phyloP scores from a whole-genome alignment of 2,888 invertebrate species.

The Gari tellinella region DNA sequence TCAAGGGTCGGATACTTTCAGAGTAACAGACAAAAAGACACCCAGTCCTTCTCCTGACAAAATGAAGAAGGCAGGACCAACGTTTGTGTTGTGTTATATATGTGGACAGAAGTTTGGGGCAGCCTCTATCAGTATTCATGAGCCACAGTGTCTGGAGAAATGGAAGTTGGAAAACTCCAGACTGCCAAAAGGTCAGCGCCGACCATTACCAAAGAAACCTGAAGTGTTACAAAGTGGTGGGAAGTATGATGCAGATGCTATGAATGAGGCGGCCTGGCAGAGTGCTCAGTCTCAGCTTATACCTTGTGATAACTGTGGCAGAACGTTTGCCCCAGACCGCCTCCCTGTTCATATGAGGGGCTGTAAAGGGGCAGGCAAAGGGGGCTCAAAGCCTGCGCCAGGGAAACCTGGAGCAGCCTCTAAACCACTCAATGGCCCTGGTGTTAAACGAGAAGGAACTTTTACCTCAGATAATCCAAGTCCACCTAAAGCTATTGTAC shows the following conservation, averaged over 20 bases:
- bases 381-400: conserved; percentile 38
- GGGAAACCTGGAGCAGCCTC: conserved; percentile 9
- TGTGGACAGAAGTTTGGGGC: conserved; percentile 89
- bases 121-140: conserved; percentile 88
- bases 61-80: conserved; percentile 72
- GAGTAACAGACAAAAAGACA: neutral
- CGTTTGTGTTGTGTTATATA: conserved; percentile 87
- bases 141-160: conserved; percentile 89
- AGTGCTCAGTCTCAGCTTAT: conserved; percentile 86
- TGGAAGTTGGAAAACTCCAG: conserved; percentile 87
- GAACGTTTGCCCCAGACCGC: conserved; percentile 89
- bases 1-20: conserved; percentile 3
- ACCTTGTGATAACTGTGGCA: conserved; percentile 88
- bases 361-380: conserved; percentile 82
- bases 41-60: neutral
- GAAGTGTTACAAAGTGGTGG: conserved; percentile 78
- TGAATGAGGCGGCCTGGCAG: conserved; percentile 87
- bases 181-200: conserved; percentile 86
- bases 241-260: conserved; percentile 84
- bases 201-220: conserved; percentile 87
- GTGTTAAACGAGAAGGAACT: conserved; percentile 62
- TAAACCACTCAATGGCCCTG: conserved; percentile 41
- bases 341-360: conserved; percentile 87
- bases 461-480: conserved; percentile 62
- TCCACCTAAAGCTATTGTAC: conserved; percentile 60